Evolutionary conservation across 2,888 invertebrate genomes (phyloP), one percentile per base, ranked within the genome.

Genomic region (Nomada hirtipes): DNA sequence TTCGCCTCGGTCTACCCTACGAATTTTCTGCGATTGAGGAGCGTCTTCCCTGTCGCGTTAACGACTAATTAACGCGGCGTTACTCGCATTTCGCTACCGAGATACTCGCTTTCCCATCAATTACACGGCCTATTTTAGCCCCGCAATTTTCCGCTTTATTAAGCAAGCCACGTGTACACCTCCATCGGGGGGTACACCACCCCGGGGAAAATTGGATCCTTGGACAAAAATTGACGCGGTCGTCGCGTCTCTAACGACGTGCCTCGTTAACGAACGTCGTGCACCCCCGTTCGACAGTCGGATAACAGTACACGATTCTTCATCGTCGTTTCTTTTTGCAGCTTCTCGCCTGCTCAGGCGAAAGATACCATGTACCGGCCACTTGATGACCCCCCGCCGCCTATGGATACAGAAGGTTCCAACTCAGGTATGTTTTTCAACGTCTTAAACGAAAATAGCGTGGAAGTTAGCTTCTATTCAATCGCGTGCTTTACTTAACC

Each of bases 371-470:
- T 97, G 97, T 95, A 97, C 98, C 20, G 97, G 98, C 72, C 98
- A 98, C 92, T 95, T 98, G 92, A 96, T 98, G 95, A 97, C 98
- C 89, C 98, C 98, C 78, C 96, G 97, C 89, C 95, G 97, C 88
- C 94, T 98, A 82, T 97, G 98, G 95, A 95, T 98, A 76, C 97
- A 97, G 93, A 97, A 97, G 91, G 97, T 98, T 87, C 98, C 98
- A 29, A 98, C 98, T 82, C 94, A 94, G 93, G 95, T 95, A 86
- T 82, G 91, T 91, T 77, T 55, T 1, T 60, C 23, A 61, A 52
- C 55, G 15, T 23, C 13, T n/a, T 23, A 26, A 11, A 9, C 20
- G 44, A 15, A 53, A 4, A 10, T 20, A 20, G 0, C 53, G 4
- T 13, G n/a, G 26, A 26, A 26, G 26, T 26, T 26, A 26, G 0